These are phyloP conservation scores for Digitonthophagus gazella DNA, from an alignment of 2,888 invertebrate species.

Conservation along the genomic window DNA sequence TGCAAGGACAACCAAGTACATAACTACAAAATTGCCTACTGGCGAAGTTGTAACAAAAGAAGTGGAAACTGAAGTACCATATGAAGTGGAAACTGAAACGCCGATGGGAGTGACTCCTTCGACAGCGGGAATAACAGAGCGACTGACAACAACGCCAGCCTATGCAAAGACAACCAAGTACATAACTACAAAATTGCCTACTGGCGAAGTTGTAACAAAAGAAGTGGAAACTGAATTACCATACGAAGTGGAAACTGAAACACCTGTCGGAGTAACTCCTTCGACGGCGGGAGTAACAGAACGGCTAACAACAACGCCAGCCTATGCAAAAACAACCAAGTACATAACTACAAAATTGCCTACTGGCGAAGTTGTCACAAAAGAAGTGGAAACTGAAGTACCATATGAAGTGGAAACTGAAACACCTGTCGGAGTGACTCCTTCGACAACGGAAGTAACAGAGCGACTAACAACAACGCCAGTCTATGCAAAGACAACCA, in stretches of 20 bases:
- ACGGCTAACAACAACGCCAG: slow-evolving; percentile 1
- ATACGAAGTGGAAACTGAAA: neutral
- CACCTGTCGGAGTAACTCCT: neutral
- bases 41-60: neutral
- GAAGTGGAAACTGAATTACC: neutral
- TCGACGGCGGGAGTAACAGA: neutral
- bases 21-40: neutral
- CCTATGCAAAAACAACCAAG: slow-evolving; percentile 20
- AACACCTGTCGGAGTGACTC: neutral
- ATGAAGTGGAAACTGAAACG: neutral
- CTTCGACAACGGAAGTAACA: neutral
- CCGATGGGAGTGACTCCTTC: neutral
- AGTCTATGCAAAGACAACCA: neutral
- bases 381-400: neutral
- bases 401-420: slow-evolving; percentile 14
- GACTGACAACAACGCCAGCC: no score
- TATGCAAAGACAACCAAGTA: neutral
- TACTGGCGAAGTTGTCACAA: neutral
- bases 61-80: neutral
- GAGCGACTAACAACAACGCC: neutral
- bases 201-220: neutral
- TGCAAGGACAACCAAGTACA: neutral
- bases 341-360: slow-evolving; percentile 10
- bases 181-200: neutral
- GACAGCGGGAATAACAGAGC: neutral